phyloP scores from a whole-genome alignment of 2,797 vertebrate species.

The Melanotaenia parkinsoni region DNA sequence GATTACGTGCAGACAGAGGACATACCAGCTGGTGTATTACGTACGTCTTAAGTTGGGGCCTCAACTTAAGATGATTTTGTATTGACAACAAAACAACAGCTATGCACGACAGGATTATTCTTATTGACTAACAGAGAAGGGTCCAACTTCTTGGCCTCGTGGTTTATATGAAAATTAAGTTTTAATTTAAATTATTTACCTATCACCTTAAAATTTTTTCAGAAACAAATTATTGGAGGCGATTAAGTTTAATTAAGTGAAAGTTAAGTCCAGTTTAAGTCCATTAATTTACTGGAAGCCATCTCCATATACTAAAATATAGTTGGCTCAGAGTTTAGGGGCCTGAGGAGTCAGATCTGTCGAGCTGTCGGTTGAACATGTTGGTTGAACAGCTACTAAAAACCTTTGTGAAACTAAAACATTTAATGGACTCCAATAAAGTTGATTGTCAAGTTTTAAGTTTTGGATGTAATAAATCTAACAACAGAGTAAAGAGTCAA shows the following conservation, averaged over 20 bases:
- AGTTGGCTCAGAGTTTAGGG: no score
- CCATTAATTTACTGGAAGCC: no score
- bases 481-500: background rate
- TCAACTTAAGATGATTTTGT: conserved; percentile 7
- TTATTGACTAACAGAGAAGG: background rate
- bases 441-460: background rate
- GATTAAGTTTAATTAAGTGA: no score
- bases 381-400: no score
- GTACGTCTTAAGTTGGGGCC: conserved; percentile 72
- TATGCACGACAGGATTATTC: background rate
- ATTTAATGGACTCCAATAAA: no score
- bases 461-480: background rate
- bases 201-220: no score
- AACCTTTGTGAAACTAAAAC: no score
- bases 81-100: background rate
- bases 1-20: conserved; percentile 86
- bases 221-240: background rate
- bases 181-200: no score
- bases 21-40: conserved; percentile 85
- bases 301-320: no score
- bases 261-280: no score
- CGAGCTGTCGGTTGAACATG: no score
- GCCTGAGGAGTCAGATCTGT: no score
- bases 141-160: background rate
- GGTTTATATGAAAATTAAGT: background rate